Evolutionary conservation across 2,888 invertebrate genomes (phyloP), one percentile per base, ranked within the genome.

Genomic region (Melanophora roralis): DNA sequence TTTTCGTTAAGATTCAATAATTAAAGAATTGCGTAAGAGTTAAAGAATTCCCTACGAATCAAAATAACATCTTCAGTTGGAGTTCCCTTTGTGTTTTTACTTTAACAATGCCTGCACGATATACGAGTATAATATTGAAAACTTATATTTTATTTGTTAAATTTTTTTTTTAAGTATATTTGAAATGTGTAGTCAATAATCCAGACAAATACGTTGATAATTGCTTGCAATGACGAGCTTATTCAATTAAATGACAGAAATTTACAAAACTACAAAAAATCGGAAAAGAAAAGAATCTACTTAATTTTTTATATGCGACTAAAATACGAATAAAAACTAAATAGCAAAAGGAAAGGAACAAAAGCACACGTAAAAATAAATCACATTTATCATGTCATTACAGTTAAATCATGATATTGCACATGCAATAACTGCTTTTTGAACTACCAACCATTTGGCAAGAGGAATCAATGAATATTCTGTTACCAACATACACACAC

Each of bases 341-440:
- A 6, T 27, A 86, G 86, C 87, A 86, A 83, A 86, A 86, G 83
- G 34, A 62, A 53, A 83, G 78, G 3, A 83, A 84, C n/a, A n/a
- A 83, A 19, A 38, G 9, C 34, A 32, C 14, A 40, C 3, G 14
- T 82, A 84, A 67, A 57, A 74, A 81, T 2, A 69, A 87, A 87
- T 88, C 87, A 76, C 87, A 88, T 87, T 88, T 87, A 87, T 87
- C 88, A 87, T 88, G 84, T 86, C 87, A 88, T 87, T 87, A 87
- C 87, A 86, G 86, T 85, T 86, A 85, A 86, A 87, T 88, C 86
- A 85, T 78, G 78, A 81, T 74, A 80, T 72, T 80, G 80, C 80
- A 76, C 76, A 76, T 80, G 80, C 76, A 76, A 80, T 76, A 67
- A 40, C 14, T 14, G n/a, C n/a, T n/a, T 11, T 64, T 64, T 36